phyloP scores from a whole-genome alignment of 2,888 invertebrate genomes.

The Serripes groenlandicus region DNA sequence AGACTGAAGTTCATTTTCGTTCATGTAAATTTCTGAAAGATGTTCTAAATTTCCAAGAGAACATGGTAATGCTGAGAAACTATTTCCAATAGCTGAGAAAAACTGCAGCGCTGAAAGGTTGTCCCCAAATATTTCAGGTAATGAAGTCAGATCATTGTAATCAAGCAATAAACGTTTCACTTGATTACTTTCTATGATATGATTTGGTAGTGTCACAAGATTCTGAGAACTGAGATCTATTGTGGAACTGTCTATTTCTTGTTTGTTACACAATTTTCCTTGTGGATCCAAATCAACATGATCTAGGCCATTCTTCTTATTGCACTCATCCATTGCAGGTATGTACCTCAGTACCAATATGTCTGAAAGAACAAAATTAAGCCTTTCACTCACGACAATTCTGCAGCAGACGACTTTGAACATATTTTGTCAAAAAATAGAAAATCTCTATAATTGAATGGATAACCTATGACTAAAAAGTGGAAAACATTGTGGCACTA shows the following conservation, averaged over 20 bases:
- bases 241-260: background rate
- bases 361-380: background rate
- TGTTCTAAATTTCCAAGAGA: slow-evolving; percentile 66
- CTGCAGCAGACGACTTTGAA: too few relatives aligned
- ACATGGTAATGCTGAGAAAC: slow-evolving; percentile 70
- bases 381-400: too few relatives aligned
- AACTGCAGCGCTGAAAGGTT: slow-evolving; percentile 62
- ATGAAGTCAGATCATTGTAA: slow-evolving; percentile 70
- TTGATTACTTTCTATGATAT: slow-evolving; percentile 45
- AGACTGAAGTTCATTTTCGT: slow-evolving; percentile 74
- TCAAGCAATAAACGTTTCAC: slow-evolving; percentile 71
- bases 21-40: slow-evolving; percentile 73
- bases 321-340: background rate
- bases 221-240: slow-evolving; percentile 65
- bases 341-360: too few relatives aligned
- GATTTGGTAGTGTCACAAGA: slow-evolving; percentile 66
- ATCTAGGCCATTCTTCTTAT: background rate
- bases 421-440: too few relatives aligned
- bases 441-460: too few relatives aligned
- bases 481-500: too few relatives aligned
- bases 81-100: slow-evolving; percentile 77
- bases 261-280: background rate
- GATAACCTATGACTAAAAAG: too few relatives aligned
- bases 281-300: background rate
- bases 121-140: slow-evolving; percentile 72